These are phyloP conservation scores for Neuroscelio doddi DNA, from an alignment of 2,888 invertebrate species.

Conservation along the genomic window DNA sequence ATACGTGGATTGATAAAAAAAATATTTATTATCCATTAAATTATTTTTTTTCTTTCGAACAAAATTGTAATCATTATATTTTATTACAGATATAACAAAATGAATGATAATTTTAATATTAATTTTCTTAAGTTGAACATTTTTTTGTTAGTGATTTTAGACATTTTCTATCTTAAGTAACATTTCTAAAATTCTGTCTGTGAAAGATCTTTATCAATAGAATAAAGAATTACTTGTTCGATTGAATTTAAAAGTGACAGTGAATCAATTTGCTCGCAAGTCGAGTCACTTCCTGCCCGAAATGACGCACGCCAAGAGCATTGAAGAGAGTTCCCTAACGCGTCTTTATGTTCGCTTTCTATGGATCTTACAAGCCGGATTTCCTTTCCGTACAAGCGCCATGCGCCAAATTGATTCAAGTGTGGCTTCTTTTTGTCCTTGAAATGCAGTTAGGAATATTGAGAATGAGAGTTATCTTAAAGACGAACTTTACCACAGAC, in stretches of 20 bases:
- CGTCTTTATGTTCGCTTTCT: conserved; percentile 62
- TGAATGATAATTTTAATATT: too few relatives aligned
- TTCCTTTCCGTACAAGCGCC: conserved; percentile 56
- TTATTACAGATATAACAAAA: too few relatives aligned
- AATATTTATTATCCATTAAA: background rate
- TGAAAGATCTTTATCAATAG: too few relatives aligned
- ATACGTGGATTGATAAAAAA: background rate
- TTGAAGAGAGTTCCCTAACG: conserved; percentile 41
- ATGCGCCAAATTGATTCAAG: conserved; percentile 60
- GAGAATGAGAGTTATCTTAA: conserved; percentile 18
- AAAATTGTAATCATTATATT: too few relatives aligned
- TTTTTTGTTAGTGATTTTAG: too few relatives aligned
- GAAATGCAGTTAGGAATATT: conserved; percentile 39
- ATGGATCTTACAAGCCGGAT: conserved; percentile 66
- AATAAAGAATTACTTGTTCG: conserved; percentile 28
- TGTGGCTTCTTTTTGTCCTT: conserved; percentile 64
- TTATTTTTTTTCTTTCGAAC: too few relatives aligned
- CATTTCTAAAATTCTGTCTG: too few relatives aligned
- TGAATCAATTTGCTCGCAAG: conserved; percentile 26
- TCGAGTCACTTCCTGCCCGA: conserved; percentile 35
- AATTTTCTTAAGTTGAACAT: too few relatives aligned
- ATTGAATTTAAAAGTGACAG: conserved; percentile 43
- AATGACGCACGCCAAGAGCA: conserved; percentile 41
- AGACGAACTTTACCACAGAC: conserved; percentile 5
- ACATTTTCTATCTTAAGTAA: too few relatives aligned